Evolutionary conservation across 2,888 invertebrate species (phyloP).

Genomic region (Cantharis lateralis): DNA sequence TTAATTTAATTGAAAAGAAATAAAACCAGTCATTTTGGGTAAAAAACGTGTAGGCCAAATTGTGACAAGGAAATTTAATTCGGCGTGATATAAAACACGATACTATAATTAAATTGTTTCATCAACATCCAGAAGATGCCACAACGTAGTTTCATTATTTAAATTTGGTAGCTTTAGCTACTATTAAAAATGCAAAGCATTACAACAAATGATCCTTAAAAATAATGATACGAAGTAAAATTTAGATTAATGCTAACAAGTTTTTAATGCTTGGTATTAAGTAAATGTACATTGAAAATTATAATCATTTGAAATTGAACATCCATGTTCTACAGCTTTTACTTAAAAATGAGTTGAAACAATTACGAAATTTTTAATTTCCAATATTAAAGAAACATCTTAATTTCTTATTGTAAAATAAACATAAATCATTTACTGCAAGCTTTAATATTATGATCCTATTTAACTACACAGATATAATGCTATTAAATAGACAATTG

Average conservation of each 20-base stretch:
- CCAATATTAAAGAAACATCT: background rate
- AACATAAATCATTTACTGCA: background rate
- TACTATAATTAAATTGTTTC: slow-evolving; percentile 1
- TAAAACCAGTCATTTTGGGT: background rate
- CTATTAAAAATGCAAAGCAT: background rate
- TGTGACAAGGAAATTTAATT: slow-evolving; percentile 2
- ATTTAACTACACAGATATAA: background rate
- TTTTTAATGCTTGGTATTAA: background rate
- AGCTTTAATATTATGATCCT: background rate
- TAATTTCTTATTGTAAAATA: background rate
- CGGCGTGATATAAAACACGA: slow-evolving; percentile 1
- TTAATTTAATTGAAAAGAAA: background rate
- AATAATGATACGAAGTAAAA: background rate
- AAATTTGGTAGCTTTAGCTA: background rate
- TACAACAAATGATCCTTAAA: background rate
- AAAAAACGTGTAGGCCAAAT: background rate
- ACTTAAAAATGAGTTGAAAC: background rate
- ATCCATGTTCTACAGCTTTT: background rate
- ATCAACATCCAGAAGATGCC: slow-evolving; percentile 1
- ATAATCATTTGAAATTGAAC: background rate
- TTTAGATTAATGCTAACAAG: background rate
- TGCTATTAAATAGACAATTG: background rate
- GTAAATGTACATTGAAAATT: background rate
- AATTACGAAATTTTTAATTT: background rate
- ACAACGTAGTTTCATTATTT: background rate